These are phyloP conservation scores for Agrochola circellaris DNA, from an alignment of 2,888 invertebrate genomes.

Conservation along the genomic window DNA sequence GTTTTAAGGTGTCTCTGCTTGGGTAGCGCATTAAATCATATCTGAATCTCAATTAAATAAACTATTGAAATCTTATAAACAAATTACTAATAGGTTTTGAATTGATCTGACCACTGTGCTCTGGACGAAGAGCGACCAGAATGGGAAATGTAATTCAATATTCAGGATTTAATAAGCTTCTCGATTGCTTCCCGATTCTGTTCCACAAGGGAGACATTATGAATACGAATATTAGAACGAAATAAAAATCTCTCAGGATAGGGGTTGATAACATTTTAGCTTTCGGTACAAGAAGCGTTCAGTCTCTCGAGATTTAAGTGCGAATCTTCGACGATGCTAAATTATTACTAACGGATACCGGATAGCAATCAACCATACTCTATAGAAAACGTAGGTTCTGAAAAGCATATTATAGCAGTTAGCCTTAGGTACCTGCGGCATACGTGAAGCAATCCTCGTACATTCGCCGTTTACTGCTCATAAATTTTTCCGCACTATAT, in stretches of 20 bases:
- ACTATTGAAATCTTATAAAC: constrained; percentile 6
- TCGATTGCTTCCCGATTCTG: constrained; percentile 31
- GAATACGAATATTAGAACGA: constrained; percentile 36
- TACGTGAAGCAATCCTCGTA: constrained; percentile 14
- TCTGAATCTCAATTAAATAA: constrained; percentile 18
- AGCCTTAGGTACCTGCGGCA: background rate
- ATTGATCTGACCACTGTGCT: constrained; percentile 15
- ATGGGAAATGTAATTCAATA: constrained; percentile 14
- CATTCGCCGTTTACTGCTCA: constrained; percentile 33
- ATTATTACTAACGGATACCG: constrained; percentile 39
- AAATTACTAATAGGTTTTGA: constrained; percentile 23
- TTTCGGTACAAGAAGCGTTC: constrained; percentile 10
- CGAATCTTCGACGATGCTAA: constrained; percentile 21
- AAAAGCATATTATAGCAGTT: constrained; percentile 18
- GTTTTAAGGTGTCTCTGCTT: too few relatives aligned
- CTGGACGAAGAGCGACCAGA: constrained; percentile 1
- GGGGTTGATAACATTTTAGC: constrained; percentile 38
- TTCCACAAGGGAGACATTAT: constrained; percentile 43
- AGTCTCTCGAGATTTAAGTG: constrained; percentile 36
- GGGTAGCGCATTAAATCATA: constrained; percentile 6
- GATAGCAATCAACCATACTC: constrained; percentile 17
- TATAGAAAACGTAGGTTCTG: constrained; percentile 14
- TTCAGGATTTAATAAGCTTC: constrained; percentile 36
- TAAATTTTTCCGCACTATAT: constrained; percentile 47
- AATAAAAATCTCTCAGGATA: constrained; percentile 33